phyloP scores from a whole-genome alignment of 2,797 vertebrate species.

The Pantherophis vulpinus region DNA sequence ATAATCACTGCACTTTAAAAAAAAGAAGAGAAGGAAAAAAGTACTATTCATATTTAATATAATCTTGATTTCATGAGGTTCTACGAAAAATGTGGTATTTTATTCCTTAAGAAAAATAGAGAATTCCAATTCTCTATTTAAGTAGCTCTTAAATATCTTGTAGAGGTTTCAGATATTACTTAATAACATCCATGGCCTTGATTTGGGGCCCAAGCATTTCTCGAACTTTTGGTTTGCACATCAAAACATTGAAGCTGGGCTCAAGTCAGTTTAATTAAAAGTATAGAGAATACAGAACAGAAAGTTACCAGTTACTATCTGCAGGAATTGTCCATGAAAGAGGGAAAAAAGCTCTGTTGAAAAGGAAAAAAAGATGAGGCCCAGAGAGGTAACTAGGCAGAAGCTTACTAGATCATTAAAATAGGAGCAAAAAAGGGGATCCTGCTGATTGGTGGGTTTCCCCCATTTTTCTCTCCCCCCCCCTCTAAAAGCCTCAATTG shows the following conservation, averaged over 20 bases:
- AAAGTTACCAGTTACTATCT: neutral
- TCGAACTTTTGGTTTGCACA: neutral
- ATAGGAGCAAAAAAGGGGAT: neutral
- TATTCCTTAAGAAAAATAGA: neutral
- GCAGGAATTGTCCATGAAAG: neutral
- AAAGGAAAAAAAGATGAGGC: neutral
- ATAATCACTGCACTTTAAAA: neutral
- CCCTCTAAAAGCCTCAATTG: neutral
- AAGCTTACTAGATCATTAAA: neutral
- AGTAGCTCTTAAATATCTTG: neutral
- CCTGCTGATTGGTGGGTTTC: neutral
- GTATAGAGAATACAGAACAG: neutral
- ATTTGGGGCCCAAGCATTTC: neutral
- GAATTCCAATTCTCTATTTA: neutral
- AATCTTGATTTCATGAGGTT: neutral
- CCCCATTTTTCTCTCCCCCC: neutral
- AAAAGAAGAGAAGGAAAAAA: conserved; percentile 6
- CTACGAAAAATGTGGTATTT: neutral
- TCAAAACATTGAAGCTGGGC: neutral
- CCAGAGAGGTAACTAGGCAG: neutral
- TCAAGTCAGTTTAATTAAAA: neutral
- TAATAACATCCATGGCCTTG: neutral
- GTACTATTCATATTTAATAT: neutral
- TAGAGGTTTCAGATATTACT: neutral
- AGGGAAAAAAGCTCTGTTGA: neutral